Base-by-base conservation (phyloP, 2,888 invertebrate species). In the Dasysyrphus albostriatus region DNA sequence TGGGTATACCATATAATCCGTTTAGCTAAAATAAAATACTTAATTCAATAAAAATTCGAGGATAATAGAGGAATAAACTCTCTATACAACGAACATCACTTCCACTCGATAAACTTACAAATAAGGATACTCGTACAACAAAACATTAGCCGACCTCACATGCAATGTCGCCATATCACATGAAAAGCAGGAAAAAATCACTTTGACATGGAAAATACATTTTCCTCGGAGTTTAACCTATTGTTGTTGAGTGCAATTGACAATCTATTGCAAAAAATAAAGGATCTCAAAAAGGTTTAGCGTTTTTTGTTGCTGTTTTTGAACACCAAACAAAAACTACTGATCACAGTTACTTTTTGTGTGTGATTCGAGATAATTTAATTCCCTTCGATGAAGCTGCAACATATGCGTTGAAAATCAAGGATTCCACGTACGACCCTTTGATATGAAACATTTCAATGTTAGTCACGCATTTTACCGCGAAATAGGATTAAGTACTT, bases 401-500 rank as follows among this genome's bases (percentile, higher is more conserved):
- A 78, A 29, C 74, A 70, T 83, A 83, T 79, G 79, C 74, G 69
- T 63, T 39, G 44, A 69, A 67, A 79, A 83, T 79, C 77, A 65
- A 77, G 58, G 72, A 65, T 47, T 19, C 24, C 47, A 2, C 61
- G 7, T 39, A 2, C 34, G 29, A 44, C 67, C 69, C 32, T 24
- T 14, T 32, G 14, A 8, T 29, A 16, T 14, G 44, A 59, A 63
- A 84, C 67, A 49, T 49, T 69, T 54, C 54, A 24, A 39, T 51
- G 75, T 81, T 65, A 81, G 84, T 76, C 67, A 72, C 72, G 80
- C 84, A 81, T 84, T 81, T 81, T 37, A 84, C 81, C 84, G 81
- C 81, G 72, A 81, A 84, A 84, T 84, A 84, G 84, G 84, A 84
- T 84, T 84, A 84, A 76, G 76, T 70, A 76, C 84, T 84, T 84